Conservation (phyloP, 2,797 vertebrate genomes). For the Botia almorhae region DNA sequence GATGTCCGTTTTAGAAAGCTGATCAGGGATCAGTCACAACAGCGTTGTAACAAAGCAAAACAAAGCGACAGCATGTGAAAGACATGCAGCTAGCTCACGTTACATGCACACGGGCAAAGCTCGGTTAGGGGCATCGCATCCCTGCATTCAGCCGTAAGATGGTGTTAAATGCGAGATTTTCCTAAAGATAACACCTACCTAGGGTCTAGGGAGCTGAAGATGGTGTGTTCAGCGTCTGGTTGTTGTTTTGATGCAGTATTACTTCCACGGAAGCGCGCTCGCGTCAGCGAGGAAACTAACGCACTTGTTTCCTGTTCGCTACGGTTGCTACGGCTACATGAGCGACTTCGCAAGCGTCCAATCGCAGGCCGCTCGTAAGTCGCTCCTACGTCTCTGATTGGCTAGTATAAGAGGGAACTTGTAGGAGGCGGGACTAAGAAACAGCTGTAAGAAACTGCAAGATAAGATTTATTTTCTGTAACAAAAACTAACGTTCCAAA, state of each 20-base stretch:
- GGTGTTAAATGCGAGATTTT: slow-evolving; percentile 13
- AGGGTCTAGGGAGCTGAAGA: slow-evolving; percentile 2
- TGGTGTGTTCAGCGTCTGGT: neutral
- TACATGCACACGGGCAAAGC: neutral
- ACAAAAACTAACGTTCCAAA: too few relatives aligned
- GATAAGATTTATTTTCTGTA: too few relatives aligned
- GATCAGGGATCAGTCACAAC: neutral
- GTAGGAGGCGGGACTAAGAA: neutral
- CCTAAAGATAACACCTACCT: slow-evolving; percentile 48
- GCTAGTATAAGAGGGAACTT: neutral
- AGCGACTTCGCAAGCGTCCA: slow-evolving; percentile 5
- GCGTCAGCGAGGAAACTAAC: slow-evolving; percentile 2
- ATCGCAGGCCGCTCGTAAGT: neutral
- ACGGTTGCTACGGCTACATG: slow-evolving; percentile 21
- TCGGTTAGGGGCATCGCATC: slow-evolving; percentile 46
- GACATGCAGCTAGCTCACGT: neutral
- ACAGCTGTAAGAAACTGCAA: too few relatives aligned
- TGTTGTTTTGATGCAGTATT: neutral
- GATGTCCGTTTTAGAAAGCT: neutral
- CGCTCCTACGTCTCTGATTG: neutral
- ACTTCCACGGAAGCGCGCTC: neutral
- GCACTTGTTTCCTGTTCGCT: slow-evolving; percentile 28
- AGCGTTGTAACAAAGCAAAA: neutral
- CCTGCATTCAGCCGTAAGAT: slow-evolving; percentile 59
- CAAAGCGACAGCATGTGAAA: too few relatives aligned